phyloP scores from a whole-genome alignment of 2,113 vertebrate genomes.

The Microcebus tavaratra region DNA sequence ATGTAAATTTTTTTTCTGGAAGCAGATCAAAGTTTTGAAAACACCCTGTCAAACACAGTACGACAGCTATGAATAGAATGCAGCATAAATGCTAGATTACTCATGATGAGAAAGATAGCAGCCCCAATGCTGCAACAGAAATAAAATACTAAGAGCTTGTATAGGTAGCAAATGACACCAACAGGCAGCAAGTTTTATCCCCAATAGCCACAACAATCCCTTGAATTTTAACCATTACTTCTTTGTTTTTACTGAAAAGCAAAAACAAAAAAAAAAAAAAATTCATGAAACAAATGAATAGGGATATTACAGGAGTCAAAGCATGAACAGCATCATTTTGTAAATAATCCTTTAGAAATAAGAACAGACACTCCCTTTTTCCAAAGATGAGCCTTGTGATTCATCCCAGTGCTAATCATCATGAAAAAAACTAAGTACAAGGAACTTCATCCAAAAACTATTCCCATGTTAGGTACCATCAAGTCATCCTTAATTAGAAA shows the following conservation, averaged over 20 bases:
- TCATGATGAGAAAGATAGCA: constrained; percentile 44
- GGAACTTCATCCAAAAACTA: not conserved
- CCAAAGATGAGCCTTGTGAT: not conserved
- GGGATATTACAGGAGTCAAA: not conserved
- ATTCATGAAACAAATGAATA: not conserved
- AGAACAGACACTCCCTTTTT: not conserved
- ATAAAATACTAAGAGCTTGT: not conserved
- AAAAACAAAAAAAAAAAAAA: not conserved
- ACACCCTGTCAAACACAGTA: not conserved
- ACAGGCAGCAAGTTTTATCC: not conserved
- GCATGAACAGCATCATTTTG: not conserved
- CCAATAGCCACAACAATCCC: not conserved
- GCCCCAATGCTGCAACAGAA: not conserved
- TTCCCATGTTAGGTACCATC: not conserved
- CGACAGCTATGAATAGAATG: constrained; percentile 58
- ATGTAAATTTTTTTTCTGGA: constrained; percentile 61
- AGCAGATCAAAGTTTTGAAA: constrained; percentile 33
- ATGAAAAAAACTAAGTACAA: not conserved
- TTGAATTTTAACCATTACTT: not conserved
- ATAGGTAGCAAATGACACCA: not conserved
- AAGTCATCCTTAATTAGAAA: not conserved
- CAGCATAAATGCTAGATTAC: not conserved
- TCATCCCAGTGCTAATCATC: not conserved
- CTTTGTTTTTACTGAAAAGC: not conserved
- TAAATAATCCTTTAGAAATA: constrained; percentile 23